These are phyloP conservation scores for Belgica antarctica DNA, from an alignment of 2,888 invertebrate species.

Conservation along the genomic window DNA sequence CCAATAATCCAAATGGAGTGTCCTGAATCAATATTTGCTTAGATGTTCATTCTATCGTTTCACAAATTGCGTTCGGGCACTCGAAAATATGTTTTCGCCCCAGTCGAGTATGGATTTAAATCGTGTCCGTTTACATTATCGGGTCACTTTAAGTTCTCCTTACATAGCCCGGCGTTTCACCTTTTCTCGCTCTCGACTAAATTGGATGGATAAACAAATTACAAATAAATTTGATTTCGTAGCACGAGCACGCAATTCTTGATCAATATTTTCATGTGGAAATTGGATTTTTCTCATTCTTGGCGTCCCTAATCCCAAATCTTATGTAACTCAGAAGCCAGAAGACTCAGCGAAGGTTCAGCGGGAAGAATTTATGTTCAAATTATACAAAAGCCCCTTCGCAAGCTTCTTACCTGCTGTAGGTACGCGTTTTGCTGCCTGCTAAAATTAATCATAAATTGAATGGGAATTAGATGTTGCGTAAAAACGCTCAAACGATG, in stretches of 20 bases:
- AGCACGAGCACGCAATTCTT: slow-evolving; percentile 26
- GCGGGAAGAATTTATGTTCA: neutral
- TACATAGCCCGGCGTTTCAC: neutral
- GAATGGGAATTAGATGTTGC: slow-evolving; percentile 40
- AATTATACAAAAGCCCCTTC: no score
- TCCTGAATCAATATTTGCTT: slow-evolving; percentile 43
- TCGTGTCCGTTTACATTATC: slow-evolving; percentile 31
- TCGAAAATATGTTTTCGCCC: neutral
- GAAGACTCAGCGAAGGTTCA: slow-evolving; percentile 13
- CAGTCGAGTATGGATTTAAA: slow-evolving; percentile 14
- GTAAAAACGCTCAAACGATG: slow-evolving; percentile 32
- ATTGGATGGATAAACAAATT: slow-evolving; percentile 43
- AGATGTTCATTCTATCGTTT: slow-evolving; percentile 39
- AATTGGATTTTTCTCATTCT: slow-evolving; percentile 36
- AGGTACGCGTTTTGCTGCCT: neutral
- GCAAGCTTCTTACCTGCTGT: neutral
- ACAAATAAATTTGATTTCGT: slow-evolving; percentile 38
- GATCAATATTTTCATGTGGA: slow-evolving; percentile 17
- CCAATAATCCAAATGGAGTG: slow-evolving; percentile 43
- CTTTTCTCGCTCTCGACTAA: slow-evolving; percentile 16
- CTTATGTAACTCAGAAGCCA: neutral
- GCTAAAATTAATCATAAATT: slow-evolving; percentile 41
- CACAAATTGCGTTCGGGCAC: slow-evolving; percentile 34
- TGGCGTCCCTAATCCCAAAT: slow-evolving; percentile 12
- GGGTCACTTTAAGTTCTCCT: neutral